A percentile compares a stretch with the other conserved stretches of the same genome.
Evolutionary conservation across 2,113 vertebrate species (phyloP).

Genomic region (Pterocles orientalis): DNA sequence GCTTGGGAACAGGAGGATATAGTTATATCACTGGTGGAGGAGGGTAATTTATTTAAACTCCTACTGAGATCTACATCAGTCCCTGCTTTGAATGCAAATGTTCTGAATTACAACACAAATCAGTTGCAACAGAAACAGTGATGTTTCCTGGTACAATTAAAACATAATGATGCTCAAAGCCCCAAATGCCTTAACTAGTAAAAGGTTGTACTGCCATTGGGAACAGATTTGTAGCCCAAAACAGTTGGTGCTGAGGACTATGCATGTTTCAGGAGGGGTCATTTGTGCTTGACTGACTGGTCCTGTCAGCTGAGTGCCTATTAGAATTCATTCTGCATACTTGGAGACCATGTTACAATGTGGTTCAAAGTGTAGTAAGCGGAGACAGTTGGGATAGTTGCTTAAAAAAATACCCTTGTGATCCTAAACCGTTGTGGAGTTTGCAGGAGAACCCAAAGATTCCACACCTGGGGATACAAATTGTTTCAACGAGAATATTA

Average conservation of each 20-base stretch:
- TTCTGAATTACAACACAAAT: background rate
- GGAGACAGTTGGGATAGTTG: background rate
- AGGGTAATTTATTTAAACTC: slow-evolving; percentile 80
- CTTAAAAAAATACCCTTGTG: background rate
- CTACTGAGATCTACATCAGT: background rate
- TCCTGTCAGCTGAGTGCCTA: background rate
- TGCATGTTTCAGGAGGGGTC: background rate
- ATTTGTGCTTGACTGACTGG: background rate
- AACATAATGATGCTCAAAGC: background rate
- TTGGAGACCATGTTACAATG: background rate
- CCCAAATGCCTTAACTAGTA: background rate
- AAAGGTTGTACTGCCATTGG: background rate
- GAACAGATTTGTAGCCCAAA: background rate
- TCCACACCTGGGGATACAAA: background rate
- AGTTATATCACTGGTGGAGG: slow-evolving; percentile 97
- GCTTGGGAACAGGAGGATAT: slow-evolving; percentile 92
- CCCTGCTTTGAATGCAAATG: background rate
- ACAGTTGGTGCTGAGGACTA: background rate
- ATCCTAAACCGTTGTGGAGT: background rate
- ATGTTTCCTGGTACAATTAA: background rate
- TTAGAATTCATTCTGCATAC: background rate
- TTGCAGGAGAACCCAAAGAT: background rate
- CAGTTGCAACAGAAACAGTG: background rate
- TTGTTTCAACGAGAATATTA: background rate
- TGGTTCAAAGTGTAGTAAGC: background rate